These are phyloP conservation scores for Prionace glauca DNA, from an alignment of 2,797 vertebrate species.

Conservation along the genomic window DNA sequence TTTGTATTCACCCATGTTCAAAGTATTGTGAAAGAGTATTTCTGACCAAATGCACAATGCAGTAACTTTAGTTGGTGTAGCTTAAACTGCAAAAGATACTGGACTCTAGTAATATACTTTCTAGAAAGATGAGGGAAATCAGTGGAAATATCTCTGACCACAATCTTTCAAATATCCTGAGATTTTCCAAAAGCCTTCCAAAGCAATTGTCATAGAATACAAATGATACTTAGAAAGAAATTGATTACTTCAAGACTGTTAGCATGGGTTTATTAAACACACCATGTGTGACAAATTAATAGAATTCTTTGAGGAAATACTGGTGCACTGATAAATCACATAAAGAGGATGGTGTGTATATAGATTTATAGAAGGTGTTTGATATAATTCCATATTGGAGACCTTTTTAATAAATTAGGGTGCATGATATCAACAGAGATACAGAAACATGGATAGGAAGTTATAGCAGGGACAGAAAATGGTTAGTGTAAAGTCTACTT, in stretches of 20 bases:
- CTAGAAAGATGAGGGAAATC: not conserved
- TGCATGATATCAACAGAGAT: not conserved
- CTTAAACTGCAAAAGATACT: not conserved
- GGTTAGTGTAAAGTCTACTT: not conserved
- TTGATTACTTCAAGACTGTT: not conserved
- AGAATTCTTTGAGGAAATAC: not conserved
- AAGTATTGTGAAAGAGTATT: not conserved
- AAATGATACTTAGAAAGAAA: not conserved
- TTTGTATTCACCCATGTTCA: not conserved
- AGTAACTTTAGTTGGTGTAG: not conserved
- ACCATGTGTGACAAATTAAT: not conserved
- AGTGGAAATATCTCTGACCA: not conserved
- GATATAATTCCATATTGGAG: not conserved
- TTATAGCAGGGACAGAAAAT: not conserved
- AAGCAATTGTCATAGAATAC: not conserved
- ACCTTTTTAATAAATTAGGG: not conserved
- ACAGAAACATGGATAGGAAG: not conserved
- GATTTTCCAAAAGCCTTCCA: not conserved
- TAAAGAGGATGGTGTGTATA: not conserved
- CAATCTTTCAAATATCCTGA: not conserved
- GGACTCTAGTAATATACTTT: not conserved
- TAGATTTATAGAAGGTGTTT: not conserved
- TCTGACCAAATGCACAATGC: not conserved
- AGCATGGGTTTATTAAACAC: not conserved
- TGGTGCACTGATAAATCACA: not conserved